Conservation (phyloP, 2,888 invertebrate genomes). For the Flexamia atlantica region DNA sequence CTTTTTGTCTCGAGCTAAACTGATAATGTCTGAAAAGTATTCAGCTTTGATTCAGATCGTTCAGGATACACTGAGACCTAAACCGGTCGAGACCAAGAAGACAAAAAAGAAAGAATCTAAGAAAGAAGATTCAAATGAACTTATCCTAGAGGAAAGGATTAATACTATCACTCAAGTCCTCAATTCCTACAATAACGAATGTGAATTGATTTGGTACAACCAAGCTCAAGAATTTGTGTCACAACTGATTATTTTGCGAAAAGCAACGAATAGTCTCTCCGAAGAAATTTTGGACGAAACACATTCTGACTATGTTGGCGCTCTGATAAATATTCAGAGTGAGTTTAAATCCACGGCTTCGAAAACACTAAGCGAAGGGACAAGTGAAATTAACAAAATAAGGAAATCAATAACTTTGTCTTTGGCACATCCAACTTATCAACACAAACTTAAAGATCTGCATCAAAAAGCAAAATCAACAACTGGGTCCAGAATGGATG, state of each 20-base stretch:
- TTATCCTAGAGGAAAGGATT: background rate
- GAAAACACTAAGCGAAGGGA: background rate
- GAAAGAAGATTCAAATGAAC: background rate
- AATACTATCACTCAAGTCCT: background rate
- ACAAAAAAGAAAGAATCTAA: constrained; percentile 17
- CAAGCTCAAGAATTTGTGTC: background rate
- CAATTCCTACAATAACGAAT: constrained; percentile 22
- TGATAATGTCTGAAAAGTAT: background rate
- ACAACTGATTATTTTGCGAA: background rate
- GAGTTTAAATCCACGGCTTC: background rate
- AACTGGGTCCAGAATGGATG: background rate
- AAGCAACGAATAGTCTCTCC: background rate
- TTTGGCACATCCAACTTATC: constrained; percentile 37
- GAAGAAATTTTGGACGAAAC: background rate
- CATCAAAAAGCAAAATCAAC: background rate
- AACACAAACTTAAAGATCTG: constrained; percentile 9
- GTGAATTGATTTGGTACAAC: constrained; percentile 1
- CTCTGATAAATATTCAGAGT: background rate
- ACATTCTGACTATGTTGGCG: background rate
- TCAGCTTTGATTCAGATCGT: background rate
- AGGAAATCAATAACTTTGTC: background rate
- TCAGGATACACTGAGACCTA: background rate
- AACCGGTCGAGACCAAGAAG: background rate
- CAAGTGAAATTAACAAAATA: background rate
- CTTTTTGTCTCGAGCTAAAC: background rate